Evolutionary conservation across 2,113 vertebrate species (phyloP), one percentile per base, ranked within the genome.

Genomic region (Leucoraja erinaceus): DNA sequence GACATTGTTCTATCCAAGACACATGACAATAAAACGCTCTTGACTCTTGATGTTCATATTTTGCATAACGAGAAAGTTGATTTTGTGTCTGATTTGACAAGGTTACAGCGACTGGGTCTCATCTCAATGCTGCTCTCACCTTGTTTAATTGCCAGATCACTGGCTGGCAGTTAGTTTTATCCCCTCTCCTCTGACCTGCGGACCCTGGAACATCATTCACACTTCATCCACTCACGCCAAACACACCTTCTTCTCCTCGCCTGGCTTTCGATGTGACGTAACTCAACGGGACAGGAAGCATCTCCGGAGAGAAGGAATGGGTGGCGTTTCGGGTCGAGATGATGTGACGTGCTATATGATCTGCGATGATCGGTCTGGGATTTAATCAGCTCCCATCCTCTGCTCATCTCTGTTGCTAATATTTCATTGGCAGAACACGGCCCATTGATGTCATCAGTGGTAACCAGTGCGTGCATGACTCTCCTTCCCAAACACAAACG

Each of bases 151-250:
- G 90, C 72, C 31, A 91, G 38, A 72, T 54, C 90, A 22, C 25
- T 74, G 68, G 90, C 90, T 33, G 47, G 4, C 90, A 91, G 88
- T 91, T 91, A 91, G 72, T 91, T 83, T 91, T 91, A 47, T 74
- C 47, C 72, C 54, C 66, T 72, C 72, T 72, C 72, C 68, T 91
- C 66, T 91, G 66, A 88, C 83, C 83, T 63, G 83, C 8, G 83
- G 59, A 88, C 59, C 63, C 68, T 68, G 72, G 66, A 91, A 38
- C 68, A 91, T 33, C 11, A 54, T 70, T 91, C 33, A 33, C 90
- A 91, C 90, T 72, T 72, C 66, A 91, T 20, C 38, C 68, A 72
- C 22, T 74, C 68, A 20, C 54, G 90, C 70, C 33, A 72, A 54
- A 72, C 66, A 72, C 16, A 18, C 72, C 9, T 72, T 70, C 72